Evolutionary conservation across 2,113 vertebrate genomes (phyloP).

Genomic region (Coptodon rendalli): DNA sequence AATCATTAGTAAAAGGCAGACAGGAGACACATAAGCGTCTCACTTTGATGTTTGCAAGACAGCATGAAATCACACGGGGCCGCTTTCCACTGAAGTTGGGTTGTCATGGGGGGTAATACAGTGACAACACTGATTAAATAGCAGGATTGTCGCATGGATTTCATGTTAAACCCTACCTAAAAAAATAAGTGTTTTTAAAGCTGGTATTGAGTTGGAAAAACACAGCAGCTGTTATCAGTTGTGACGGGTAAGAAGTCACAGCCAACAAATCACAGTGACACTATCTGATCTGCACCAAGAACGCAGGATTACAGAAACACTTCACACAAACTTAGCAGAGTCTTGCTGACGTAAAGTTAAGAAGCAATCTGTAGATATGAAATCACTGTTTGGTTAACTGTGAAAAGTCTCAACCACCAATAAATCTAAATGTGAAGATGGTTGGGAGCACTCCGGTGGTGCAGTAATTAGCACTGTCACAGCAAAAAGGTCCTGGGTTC

Average conservation of each 20-base stretch:
- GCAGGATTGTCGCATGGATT: not conserved
- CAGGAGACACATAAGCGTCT: not conserved
- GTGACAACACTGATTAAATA: not conserved
- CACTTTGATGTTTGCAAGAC: not conserved
- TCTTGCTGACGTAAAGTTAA: rapidly evolving
- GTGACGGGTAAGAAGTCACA: not conserved
- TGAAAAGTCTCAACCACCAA: not conserved
- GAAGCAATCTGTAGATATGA: not conserved
- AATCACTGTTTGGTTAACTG: not conserved
- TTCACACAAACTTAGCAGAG: not conserved
- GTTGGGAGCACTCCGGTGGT: not conserved
- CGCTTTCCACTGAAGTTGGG: not conserved
- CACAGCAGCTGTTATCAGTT: rapidly evolving
- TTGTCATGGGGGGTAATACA: not conserved
- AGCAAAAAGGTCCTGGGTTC: not conserved
- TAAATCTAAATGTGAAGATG: not conserved
- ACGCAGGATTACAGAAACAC: not conserved
- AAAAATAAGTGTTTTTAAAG: not conserved
- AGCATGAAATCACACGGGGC: not conserved
- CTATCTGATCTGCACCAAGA: not conserved
- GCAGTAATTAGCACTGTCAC: not conserved
- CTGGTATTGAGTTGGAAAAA: not conserved
- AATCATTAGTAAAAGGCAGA: not conserved
- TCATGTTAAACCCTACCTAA: not conserved
- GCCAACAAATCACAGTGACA: not conserved